Conservation (phyloP, 2,888 invertebrate species). For the Diarsia rubi region DNA sequence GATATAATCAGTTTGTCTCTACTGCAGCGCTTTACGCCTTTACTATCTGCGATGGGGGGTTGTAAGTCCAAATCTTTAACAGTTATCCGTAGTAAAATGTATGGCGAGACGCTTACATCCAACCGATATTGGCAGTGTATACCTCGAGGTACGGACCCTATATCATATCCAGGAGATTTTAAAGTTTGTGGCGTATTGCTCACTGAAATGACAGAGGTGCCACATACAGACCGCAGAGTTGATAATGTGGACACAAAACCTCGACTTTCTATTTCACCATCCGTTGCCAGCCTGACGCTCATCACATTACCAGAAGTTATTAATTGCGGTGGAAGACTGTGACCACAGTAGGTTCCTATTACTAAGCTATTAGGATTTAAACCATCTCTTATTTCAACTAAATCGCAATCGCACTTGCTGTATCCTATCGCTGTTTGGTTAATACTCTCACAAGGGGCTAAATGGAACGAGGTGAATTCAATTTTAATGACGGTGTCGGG, state of each 20-base stretch:
- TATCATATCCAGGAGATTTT: slow-evolving; percentile 80
- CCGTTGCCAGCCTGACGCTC: slow-evolving; percentile 93
- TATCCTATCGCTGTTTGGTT: slow-evolving; percentile 83
- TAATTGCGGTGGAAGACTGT: slow-evolving; percentile 89
- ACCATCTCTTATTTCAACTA: slow-evolving; percentile 94
- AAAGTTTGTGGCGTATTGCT: slow-evolving; percentile 69
- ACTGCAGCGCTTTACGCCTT: slow-evolving; percentile 73
- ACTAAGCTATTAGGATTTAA: slow-evolving; percentile 91
- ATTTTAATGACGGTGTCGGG: slow-evolving; percentile 92
- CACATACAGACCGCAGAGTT: slow-evolving; percentile 83
- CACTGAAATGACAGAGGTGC: slow-evolving; percentile 71
- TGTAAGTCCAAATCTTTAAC: slow-evolving; percentile 77
- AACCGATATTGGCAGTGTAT: slow-evolving; percentile 82
- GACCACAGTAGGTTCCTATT: slow-evolving; percentile 94
- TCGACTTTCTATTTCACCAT: slow-evolving; percentile 90
- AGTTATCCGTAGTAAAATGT: slow-evolving; percentile 72
- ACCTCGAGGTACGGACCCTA: slow-evolving; percentile 78
- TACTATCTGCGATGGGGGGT: slow-evolving; percentile 64
- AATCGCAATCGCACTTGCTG: slow-evolving; percentile 93
- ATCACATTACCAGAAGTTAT: slow-evolving; percentile 91
- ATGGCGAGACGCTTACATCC: slow-evolving; percentile 58
- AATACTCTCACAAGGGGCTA: slow-evolving; percentile 85
- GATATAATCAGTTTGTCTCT: slow-evolving; percentile 81
- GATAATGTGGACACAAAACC: slow-evolving; percentile 92
- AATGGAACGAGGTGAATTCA: slow-evolving; percentile 89